Conservation (phyloP, 2,888 invertebrate species). For the Atrina japonica region DNA sequence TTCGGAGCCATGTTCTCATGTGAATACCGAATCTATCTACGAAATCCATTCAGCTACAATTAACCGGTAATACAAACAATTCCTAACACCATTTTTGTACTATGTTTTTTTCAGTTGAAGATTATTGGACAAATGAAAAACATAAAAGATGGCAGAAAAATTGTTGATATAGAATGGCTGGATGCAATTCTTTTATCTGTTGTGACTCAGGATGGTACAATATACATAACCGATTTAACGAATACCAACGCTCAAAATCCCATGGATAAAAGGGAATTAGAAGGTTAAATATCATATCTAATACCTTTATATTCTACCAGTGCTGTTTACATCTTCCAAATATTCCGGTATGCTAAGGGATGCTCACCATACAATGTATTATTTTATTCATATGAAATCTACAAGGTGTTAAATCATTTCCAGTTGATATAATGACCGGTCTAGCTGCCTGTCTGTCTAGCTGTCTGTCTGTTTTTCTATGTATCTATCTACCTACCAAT, state of each 20-base stretch:
- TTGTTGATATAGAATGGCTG: conserved; percentile 11
- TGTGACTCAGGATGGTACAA: conserved; percentile 18
- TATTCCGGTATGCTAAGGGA: background rate
- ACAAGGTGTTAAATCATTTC: background rate
- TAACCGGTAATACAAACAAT: too few relatives aligned
- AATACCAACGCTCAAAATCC: conserved; percentile 1
- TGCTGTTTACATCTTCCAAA: background rate
- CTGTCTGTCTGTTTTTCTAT: background rate
- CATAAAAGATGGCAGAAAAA: conserved; percentile 1
- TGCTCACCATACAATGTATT: too few relatives aligned
- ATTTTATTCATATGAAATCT: too few relatives aligned
- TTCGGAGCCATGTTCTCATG: too few relatives aligned
- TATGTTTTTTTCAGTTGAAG: conserved; percentile 11
- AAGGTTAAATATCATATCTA: background rate
- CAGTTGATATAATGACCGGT: too few relatives aligned
- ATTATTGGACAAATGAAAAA: background rate
- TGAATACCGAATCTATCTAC: too few relatives aligned
- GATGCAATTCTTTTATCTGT: conserved; percentile 13
- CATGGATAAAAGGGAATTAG: background rate
- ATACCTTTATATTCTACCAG: too few relatives aligned
- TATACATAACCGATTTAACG: conserved; percentile 9
- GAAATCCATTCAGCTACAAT: too few relatives aligned
- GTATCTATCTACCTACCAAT: background rate
- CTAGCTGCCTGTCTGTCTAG: background rate
- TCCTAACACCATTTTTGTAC: too few relatives aligned